These are phyloP conservation scores for Ellobius talpinus DNA, from an alignment of 2,113 vertebrate species.

Conservation along the genomic window DNA sequence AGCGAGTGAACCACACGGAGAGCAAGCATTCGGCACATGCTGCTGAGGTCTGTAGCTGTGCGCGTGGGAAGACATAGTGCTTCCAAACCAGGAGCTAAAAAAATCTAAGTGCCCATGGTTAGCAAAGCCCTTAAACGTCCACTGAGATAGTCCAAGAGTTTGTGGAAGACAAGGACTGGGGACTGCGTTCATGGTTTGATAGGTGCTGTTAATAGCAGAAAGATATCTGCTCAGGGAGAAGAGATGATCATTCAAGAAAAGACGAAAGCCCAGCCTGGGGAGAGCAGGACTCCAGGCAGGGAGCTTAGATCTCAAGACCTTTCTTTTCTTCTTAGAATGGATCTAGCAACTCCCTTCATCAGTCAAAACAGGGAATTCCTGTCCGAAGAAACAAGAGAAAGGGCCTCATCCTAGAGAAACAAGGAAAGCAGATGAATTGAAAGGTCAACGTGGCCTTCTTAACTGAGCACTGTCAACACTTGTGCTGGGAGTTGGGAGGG, in stretches of 20 bases:
- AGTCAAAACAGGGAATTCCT: neutral
- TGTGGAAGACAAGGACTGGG: neutral
- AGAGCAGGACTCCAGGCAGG: neutral
- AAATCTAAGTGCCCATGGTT: neutral
- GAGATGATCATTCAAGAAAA: neutral
- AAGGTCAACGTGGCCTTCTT: neutral
- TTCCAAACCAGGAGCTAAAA: slow-evolving; percentile 50
- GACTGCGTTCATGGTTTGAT: neutral
- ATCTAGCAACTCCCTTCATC: neutral
- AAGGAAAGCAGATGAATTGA: neutral
- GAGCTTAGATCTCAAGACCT: neutral
- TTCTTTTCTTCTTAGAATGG: neutral
- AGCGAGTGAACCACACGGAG: neutral
- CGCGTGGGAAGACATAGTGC: neutral
- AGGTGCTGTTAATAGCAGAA: neutral
- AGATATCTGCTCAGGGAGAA: neutral
- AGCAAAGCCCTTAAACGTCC: neutral
- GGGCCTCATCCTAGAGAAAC: neutral
- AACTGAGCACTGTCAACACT: neutral
- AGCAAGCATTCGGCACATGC: neutral
- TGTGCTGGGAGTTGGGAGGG: neutral
- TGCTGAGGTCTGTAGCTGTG: neutral
- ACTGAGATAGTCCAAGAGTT: neutral
- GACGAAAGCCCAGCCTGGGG: neutral
- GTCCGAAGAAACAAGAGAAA: neutral